Base-by-base conservation (phyloP, 2,888 invertebrate genomes). In the Campoletis raptor region DNA sequence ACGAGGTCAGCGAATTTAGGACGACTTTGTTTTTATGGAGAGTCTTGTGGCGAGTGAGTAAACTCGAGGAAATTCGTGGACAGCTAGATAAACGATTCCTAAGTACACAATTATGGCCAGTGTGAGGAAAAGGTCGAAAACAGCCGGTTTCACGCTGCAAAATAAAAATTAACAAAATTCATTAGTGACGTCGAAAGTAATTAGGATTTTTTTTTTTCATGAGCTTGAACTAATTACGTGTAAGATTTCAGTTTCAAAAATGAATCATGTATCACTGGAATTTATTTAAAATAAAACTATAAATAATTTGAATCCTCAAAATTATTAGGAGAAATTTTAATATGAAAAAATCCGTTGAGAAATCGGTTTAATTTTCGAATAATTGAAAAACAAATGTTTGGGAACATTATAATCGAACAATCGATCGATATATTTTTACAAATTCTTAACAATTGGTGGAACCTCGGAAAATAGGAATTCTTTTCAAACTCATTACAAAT, bases 101-200 rank as follows among this genome's bases (percentile, higher is more conserved):
- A 99, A 96, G 94, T 99, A 99, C 37, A 96, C 95, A 52, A 97
- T 95, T 92, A 99, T 99, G 54, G 96, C 97, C 85, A 98, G 94
- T 0, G 99, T 99, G 18, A 99, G 96, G 90, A 99, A 97, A 91
- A 99, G 96, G 95, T 99, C 99, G 95, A 99, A 99, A 82, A 99
- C 97, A 12, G 99, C 99, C 87, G 99, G 99, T 94, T 99, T 99
- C 8, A 99, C 99, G 94, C 98, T 98, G 96, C 90, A 96, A 96
- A 85, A 87, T 91, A 89, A 90, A 90, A 90, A 89, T 81, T 89
- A 45, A 87, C 1, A 85, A 45, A n/a, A 74, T 40, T 78, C 48
- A 54, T 61, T 30, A 64, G n/a, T 5, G 45, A 42, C 18, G 5
- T 30, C 45, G 30, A n/a, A 3, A 45, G 48, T 37, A 12, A 5